Percentiles rank a stretch among this genome's conserved stretches.
These are phyloP conservation scores for Empis livida DNA, from an alignment of 2,888 invertebrate genomes.

Conservation along the genomic window DNA sequence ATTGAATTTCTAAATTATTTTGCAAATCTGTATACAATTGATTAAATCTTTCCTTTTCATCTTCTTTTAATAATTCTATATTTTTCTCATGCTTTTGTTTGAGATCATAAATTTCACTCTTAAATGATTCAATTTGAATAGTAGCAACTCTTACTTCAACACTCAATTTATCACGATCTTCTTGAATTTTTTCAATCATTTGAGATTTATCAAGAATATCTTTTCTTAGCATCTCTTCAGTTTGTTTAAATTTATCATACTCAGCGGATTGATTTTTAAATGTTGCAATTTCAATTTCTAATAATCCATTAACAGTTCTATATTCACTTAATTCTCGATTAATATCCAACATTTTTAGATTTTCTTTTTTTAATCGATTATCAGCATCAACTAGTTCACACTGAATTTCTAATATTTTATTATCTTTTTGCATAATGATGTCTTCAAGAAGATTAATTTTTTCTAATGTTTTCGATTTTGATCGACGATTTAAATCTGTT, in stretches of 20 bases:
- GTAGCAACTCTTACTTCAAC: conserved; percentile 25
- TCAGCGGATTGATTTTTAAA: conserved; percentile 13
- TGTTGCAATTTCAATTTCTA: conserved; percentile 22
- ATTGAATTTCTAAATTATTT: conserved; percentile 16
- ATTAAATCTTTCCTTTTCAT: conserved; percentile 20
- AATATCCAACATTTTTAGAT: conserved; percentile 23
- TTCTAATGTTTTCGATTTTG: conserved; percentile 28
- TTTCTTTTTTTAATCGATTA: conserved; percentile 29
- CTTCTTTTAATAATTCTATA: conserved; percentile 19
- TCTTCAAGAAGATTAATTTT: conserved; percentile 36
- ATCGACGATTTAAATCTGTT: conserved; percentile 18
- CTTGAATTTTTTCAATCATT: conserved; percentile 29
- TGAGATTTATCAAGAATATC: conserved; percentile 22
- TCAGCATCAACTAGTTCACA: conserved; percentile 31
- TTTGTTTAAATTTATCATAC: conserved; percentile 12
- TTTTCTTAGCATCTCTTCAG: conserved; percentile 17
- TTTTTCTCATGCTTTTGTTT: conserved; percentile 22
- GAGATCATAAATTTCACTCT: conserved; percentile 23
- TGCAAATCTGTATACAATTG: conserved; percentile 18
- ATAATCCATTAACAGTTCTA: conserved; percentile 21
- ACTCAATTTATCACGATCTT: conserved; percentile 28
- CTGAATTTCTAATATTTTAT: conserved; percentile 31
- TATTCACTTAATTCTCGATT: conserved; percentile 23
- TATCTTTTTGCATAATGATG: conserved; percentile 34
- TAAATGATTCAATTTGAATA: conserved; percentile 23